Conservation (phyloP, 2,888 invertebrate genomes). For the Chloroclysta siterata region DNA sequence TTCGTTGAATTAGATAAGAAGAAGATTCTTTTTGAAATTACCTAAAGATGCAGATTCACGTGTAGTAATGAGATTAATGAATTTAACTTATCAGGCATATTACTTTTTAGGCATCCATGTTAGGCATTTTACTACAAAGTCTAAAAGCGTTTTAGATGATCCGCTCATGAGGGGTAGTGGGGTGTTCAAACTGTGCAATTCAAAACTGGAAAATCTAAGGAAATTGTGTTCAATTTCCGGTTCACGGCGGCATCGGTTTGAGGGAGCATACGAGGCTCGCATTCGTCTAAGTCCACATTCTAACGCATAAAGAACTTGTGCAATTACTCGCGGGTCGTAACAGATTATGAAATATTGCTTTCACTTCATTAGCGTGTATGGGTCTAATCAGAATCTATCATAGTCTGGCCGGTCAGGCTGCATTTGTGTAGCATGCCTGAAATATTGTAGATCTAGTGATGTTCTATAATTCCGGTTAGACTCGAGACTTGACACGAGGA, state of each 20-base stretch:
- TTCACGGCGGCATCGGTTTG: constrained; percentile 6
- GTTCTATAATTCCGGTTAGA: constrained; percentile 2
- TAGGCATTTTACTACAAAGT: no score
- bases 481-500: not conserved
- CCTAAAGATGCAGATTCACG: no score
- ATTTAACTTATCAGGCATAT: no score
- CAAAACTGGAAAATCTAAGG: not conserved
- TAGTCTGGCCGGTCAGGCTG: constrained; percentile 35
- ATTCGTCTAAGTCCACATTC: constrained; percentile 44
- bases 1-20: no score
- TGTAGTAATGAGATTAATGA: no score
- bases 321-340: constrained; percentile 43
- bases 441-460: constrained; percentile 32
- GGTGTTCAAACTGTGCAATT: not conserved
- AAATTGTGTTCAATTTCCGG: constrained; percentile 9
- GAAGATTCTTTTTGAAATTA: no score
- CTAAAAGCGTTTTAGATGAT: no score
- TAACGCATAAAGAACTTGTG: constrained; percentile 37
- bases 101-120: no score
- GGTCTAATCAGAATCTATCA: constrained; percentile 57
- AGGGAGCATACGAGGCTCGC: constrained; percentile 25
- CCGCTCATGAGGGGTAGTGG: no score
- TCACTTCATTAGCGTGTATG: constrained; percentile 47
- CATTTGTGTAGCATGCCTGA: constrained; percentile 12
- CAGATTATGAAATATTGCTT: constrained; percentile 43